Evolutionary conservation across 2,888 invertebrate genomes (phyloP), one percentile per base, ranked within the genome.

Genomic region (Brachylomia viminalis): DNA sequence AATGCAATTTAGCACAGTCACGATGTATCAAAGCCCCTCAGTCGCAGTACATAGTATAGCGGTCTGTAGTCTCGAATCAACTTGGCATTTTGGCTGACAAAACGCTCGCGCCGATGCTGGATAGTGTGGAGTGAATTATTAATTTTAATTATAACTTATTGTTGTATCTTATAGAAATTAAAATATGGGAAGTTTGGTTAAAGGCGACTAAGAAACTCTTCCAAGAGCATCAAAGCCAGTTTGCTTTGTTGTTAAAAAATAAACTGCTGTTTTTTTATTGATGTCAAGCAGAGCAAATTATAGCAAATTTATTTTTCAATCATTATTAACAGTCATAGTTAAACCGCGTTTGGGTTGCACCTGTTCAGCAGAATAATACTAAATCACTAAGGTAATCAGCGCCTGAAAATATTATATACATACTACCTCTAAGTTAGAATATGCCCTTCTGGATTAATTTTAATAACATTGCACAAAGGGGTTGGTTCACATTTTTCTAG

Each of bases 81-180:
- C 93, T 93, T 96, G 96, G 94, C 96, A 96, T 96, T 96, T 95
- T 90, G 95, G 95, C 95, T 94, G 95, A 94, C 95, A 95, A 96
- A 92, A 95, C 94, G 93, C 92, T 93, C 88, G 91, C 89, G 89
- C 85, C 88, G 86, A 74, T 87, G 92, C 89, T 92, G 80, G 78
- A 83, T 75, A 84, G 86, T 91, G 87, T 93, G 93, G 94, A 94
- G 87, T 61, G 20, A 33, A n/a, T 66, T 73, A 67, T 59, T 73
- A 49, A 38, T 75, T 72, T 59, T 59, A 30, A 58, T 68, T 15
- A 23, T 61, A 11, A 30, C 45, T 49, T 13, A 17, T 68, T 30
- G 1, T 20, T 56, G 4, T 27, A 52, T 52, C 33, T 2, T 33
- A 7, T n/a, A 17, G 17, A 67, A n/a, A 33, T 30, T 2, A 17